A percentile compares a stretch with the other conserved stretches of the same genome.
Evolutionary conservation across 2,113 vertebrate genomes (phyloP).

Genomic region (Uropsilus gracilis): DNA sequence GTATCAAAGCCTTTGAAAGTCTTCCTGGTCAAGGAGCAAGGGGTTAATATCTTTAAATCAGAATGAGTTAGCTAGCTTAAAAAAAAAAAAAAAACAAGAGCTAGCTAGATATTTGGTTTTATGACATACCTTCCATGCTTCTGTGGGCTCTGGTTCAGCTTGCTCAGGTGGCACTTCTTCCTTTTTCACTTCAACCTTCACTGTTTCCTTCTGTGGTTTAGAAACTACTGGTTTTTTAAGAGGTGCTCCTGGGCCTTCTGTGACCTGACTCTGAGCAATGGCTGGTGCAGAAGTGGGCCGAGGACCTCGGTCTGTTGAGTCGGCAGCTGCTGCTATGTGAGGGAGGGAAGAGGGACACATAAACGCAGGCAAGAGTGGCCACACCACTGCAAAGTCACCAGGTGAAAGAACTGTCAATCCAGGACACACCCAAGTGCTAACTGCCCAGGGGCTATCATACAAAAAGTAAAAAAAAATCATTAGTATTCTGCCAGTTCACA

Average conservation of each 20-base stretch:
- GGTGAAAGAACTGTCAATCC: constrained; percentile 3
- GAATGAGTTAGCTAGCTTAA: neutral
- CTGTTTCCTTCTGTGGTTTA: constrained; percentile 83
- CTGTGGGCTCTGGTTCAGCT: constrained; percentile 82
- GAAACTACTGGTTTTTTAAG: constrained; percentile 37
- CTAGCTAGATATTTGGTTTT: neutral
- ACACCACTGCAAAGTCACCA: neutral
- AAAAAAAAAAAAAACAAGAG: no score
- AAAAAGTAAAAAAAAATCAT: neutral
- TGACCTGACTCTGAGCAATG: constrained; percentile 90
- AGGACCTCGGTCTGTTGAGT: constrained; percentile 92
- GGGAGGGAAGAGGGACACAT: constrained; percentile 28
- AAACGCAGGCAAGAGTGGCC: constrained; percentile 38
- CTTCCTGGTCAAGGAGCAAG: neutral
- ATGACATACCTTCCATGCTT: constrained; percentile 89
- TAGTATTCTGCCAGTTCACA: neutral
- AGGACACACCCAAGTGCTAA: neutral
- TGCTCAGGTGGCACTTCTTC: constrained; percentile 83
- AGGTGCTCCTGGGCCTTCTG: constrained; percentile 83
- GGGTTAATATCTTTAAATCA: neutral
- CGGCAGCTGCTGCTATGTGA: constrained; percentile 84
- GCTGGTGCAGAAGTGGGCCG: constrained; percentile 95
- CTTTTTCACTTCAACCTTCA: constrained; percentile 84
- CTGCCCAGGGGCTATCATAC: neutral
- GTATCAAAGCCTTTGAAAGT: constrained; percentile 19